phyloP scores from a whole-genome alignment of 2,113 vertebrate genomes.

The Argyrosomus japonicus region DNA sequence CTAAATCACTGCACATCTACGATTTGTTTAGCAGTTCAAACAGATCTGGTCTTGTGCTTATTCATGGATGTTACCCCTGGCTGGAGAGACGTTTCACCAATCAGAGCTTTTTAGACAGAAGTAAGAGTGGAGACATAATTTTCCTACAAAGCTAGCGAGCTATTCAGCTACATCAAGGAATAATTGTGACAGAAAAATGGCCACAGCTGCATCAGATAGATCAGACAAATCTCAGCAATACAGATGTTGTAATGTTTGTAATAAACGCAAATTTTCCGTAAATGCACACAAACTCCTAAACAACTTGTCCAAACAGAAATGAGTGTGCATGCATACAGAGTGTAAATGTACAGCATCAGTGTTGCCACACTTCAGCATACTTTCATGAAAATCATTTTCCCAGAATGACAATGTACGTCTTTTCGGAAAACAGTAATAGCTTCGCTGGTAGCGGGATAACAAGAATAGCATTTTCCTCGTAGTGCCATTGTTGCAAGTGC shows the following conservation, averaged over 20 bases:
- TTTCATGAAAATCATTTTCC: background rate
- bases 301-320: background rate
- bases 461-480: constrained; percentile 56
- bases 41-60: background rate
- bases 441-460: constrained; percentile 3
- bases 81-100: background rate
- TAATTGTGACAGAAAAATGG: background rate
- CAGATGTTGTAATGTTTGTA: background rate
- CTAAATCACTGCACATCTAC: background rate
- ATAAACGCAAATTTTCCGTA: background rate
- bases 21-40: background rate
- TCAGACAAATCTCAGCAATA: background rate
- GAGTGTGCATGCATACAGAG: background rate
- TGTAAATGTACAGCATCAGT: background rate
- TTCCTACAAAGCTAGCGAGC: background rate
- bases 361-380: background rate
- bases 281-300: background rate
- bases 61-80: background rate
- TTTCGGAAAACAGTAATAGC: constrained; percentile 23
- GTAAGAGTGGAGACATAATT: background rate
- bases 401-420: background rate
- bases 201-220: background rate
- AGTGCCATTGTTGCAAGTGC: constrained; percentile 61
- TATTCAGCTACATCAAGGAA: too few relatives aligned
- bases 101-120: background rate